phyloP scores from a whole-genome alignment of 1,140 invertebrate species.

The Parasteatoda tepidariorum region DNA sequence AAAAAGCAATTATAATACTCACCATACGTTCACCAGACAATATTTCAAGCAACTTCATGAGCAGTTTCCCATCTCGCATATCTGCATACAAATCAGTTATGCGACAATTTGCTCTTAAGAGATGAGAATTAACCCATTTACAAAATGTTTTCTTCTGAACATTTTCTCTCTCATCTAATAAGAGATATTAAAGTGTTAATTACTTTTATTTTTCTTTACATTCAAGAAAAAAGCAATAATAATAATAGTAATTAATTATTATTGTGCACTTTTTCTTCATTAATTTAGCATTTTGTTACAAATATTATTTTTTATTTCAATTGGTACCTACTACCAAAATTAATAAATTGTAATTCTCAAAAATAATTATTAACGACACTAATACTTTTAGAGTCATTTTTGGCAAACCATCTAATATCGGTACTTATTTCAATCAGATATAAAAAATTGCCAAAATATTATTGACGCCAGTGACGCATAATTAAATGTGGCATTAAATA shows the following conservation, averaged over 20 bases:
- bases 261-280: not conserved
- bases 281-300: too few species aligned
- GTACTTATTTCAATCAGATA: too few species aligned
- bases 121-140: slow-evolving; percentile 99
- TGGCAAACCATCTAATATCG: too few species aligned
- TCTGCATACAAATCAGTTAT: slow-evolving; percentile 97
- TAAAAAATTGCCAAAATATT: too few species aligned
- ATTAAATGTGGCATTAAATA: too few species aligned
- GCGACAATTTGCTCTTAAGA: slow-evolving; percentile 92
- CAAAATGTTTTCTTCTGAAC: slow-evolving; percentile 99
- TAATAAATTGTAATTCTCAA: too few species aligned
- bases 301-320: too few species aligned
- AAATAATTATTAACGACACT: too few species aligned
- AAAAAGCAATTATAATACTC: too few species aligned
- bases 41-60: slow-evolving; percentile 96
- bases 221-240: not conserved
- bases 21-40: slow-evolving; percentile 91
- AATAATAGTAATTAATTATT: not conserved
- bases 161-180: slow-evolving; percentile 92
- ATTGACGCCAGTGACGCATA: too few species aligned
- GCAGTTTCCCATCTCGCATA: slow-evolving; percentile 96
- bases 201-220: not conserved
- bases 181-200: not conserved
- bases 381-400: too few species aligned
- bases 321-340: too few species aligned